phyloP scores from a whole-genome alignment of 1,140 invertebrate species.

The Drosophila kurseongensis region DNA sequence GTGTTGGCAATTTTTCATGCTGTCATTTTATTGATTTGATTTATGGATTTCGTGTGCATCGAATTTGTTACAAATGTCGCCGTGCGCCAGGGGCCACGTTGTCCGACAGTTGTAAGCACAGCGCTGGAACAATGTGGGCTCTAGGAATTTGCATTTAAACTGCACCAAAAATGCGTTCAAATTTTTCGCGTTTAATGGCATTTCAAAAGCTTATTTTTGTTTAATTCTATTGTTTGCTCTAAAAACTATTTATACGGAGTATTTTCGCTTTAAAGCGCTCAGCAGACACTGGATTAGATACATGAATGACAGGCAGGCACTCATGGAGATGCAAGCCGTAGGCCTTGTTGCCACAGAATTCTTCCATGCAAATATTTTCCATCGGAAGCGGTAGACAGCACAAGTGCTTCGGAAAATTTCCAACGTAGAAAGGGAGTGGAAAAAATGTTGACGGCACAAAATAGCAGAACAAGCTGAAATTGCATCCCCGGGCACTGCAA shows the following conservation, averaged over 20 bases:
- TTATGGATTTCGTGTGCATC: conserved; percentile 63
- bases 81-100: conserved; percentile 34
- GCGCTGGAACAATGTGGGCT: conserved; percentile 17
- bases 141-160: conserved; percentile 47
- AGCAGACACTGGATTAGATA: conserved; percentile 19
- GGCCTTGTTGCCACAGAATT: conserved; percentile 14
- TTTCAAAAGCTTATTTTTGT: conserved; percentile 11
- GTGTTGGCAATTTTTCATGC: conserved; percentile 74
- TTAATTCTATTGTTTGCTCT: conserved; percentile 26
- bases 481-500: conserved; percentile 59
- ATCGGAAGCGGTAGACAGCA: conserved; percentile 11
- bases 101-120: conserved; percentile 9
- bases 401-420: conserved; percentile 35
- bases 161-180: conserved; percentile 12
- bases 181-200: conserved; percentile 12
- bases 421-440: conserved; percentile 4
- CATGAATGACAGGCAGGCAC: conserved; percentile 5
- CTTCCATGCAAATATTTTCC: conserved; percentile 28
- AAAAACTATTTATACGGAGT: conserved; percentile 11
- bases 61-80: conserved; percentile 63
- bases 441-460: conserved; percentile 63
- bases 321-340: conserved; percentile 20
- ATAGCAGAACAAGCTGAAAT: conserved; percentile 70
- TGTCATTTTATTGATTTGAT: conserved; percentile 78
- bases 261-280: conserved; percentile 19